A percentile compares a stretch with the other conserved stretches of the same genome.
Conservation (phyloP, 1,140 invertebrate species). For the Bombus impatiens region DNA sequence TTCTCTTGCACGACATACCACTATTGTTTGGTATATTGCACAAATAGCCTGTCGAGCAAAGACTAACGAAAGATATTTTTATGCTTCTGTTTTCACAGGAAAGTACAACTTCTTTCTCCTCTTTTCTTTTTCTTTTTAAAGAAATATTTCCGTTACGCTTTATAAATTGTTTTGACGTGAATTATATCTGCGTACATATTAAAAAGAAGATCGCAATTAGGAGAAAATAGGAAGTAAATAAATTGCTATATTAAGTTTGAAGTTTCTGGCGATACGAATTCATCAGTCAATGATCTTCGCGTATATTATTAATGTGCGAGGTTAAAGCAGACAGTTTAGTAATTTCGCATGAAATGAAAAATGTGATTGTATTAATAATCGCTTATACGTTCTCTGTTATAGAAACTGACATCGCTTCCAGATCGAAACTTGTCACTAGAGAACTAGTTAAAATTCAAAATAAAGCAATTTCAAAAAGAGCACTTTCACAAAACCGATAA, state of each 20-base stretch:
- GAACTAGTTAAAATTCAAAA: neutral
- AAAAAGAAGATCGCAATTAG: neutral
- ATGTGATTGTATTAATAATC: neutral
- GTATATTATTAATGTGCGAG: neutral
- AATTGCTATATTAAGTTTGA: neutral
- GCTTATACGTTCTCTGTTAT: neutral
- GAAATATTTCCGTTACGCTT: neutral
- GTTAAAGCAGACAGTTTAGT: neutral
- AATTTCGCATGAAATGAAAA: neutral
- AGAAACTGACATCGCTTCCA: neutral
- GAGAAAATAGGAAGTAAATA: neutral
- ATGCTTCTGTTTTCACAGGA: too few species aligned
- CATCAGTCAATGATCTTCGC: neutral
- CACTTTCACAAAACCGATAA: neutral
- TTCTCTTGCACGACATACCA: conserved; percentile 6
- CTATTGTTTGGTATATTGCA: neutral
- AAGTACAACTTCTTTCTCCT: neutral
- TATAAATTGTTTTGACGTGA: too few species aligned
- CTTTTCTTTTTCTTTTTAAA: neutral
- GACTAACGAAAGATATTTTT: conserved; percentile 13
- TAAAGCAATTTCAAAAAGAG: neutral
- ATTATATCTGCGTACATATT: too few species aligned
- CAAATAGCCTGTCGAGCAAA: neutral
- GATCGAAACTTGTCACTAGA: neutral
- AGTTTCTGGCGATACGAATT: neutral